These are phyloP conservation scores for Stenurella melanura DNA, from an alignment of 2,888 invertebrate genomes.

Conservation along the genomic window DNA sequence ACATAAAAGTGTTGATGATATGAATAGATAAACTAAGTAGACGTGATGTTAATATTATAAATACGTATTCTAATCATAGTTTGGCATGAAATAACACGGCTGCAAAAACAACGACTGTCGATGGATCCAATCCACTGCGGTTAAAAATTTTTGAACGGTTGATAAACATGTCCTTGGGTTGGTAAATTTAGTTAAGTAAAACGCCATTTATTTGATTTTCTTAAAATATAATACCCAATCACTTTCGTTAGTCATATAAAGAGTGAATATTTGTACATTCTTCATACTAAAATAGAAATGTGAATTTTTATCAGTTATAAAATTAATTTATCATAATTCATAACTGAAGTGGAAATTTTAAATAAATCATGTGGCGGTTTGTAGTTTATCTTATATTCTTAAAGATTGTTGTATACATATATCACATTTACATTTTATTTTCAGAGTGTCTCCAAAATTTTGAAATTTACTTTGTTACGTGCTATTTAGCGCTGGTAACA, in stretches of 20 bases:
- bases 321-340: too few species aligned
- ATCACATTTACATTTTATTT: too few species aligned
- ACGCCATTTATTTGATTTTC: constrained; percentile 13
- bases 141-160: constrained; percentile 39
- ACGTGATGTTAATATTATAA: constrained; percentile 36
- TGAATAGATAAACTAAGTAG: constrained; percentile 32
- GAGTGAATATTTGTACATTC: too few species aligned
- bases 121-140: constrained; percentile 45
- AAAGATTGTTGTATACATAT: too few species aligned
- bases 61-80: constrained; percentile 32
- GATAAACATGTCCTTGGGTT: constrained; percentile 24
- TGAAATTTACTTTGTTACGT: too few species aligned
- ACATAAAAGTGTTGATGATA: constrained; percentile 36
- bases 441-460: too few species aligned
- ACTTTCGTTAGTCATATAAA: neutral
- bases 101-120: constrained; percentile 52
- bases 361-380: too few species aligned
- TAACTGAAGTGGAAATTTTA: too few species aligned
- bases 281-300: too few species aligned
- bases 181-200: constrained; percentile 1
- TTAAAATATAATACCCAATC: neutral
- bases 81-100: constrained; percentile 44
- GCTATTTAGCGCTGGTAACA: too few species aligned
- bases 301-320: too few species aligned
- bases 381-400: too few species aligned